Percentiles rank a stretch among this genome's conserved stretches.
phyloP scores from a whole-genome alignment of 2,797 vertebrate genomes.

The Takifugu ocellatus region DNA sequence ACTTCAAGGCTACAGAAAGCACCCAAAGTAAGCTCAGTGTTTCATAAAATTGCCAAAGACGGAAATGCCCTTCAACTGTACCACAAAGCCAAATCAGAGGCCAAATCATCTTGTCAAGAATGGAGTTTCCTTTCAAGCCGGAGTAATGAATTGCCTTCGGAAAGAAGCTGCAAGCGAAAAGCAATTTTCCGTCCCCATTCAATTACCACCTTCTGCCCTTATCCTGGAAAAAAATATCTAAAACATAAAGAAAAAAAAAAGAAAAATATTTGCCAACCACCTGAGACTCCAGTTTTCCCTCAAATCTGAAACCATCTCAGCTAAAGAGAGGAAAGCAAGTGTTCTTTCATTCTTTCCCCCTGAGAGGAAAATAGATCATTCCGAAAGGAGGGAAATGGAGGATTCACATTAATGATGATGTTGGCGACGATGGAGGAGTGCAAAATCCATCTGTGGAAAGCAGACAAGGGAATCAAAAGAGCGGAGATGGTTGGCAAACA shows the following conservation, averaged over 20 bases:
- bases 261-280: conserved; percentile 16
- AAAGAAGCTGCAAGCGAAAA: conserved; percentile 37
- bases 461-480: not conserved
- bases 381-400: conserved; percentile 31
- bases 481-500: conserved; percentile 3
- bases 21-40: conserved; percentile 8
- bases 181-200: conserved; percentile 35
- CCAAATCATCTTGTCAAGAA: conserved; percentile 23
- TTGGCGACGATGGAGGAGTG: conserved; percentile 7
- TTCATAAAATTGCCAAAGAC: conserved; percentile 6
- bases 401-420: conserved; percentile 26
- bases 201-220: conserved; percentile 32
- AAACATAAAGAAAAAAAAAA: not conserved
- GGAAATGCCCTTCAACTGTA: conserved; percentile 13
- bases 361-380: conserved; percentile 45
- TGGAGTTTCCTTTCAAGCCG: conserved; percentile 10
- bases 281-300: conserved; percentile 34
- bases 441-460: conserved; percentile 25
- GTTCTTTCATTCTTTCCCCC: conserved; percentile 21
- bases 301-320: conserved; percentile 17
- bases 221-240: conserved; percentile 11
- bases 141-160: conserved; percentile 38
- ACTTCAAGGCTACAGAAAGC: not conserved
- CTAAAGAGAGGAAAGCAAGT: conserved; percentile 29
- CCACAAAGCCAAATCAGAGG: conserved; percentile 11